A percentile compares a stretch with the other conserved stretches of the same genome.
Conservation (phyloP, 2,888 invertebrate species). For the Agrotis segetum region DNA sequence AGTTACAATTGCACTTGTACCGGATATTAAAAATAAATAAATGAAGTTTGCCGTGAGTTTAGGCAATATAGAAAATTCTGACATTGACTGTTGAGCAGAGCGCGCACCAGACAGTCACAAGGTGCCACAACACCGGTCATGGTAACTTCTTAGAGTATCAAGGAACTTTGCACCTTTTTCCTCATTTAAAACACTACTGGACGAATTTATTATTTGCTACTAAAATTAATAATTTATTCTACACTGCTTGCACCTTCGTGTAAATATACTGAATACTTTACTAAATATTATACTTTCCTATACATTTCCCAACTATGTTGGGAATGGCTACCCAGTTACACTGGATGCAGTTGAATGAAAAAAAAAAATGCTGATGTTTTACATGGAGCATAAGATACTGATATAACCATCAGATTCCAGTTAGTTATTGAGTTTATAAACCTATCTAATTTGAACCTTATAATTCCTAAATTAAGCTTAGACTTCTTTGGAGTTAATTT, state of each 20-base stretch:
- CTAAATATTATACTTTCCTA: not conserved
- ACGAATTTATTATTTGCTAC: constrained; percentile 29
- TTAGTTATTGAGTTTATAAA: not conserved
- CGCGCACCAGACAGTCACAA: no score
- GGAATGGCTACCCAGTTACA: not conserved
- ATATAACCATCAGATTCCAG: constrained; percentile 14
- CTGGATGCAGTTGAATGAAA: not conserved
- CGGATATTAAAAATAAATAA: no score
- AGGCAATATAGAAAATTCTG: no score
- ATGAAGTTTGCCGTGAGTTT: no score
- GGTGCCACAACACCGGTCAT: no score
- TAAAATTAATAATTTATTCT: constrained; percentile 7
- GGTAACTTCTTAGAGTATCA: no score
- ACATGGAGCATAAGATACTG: not conserved
- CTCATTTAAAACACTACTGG: constrained; percentile 1
- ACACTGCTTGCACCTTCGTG: not conserved
- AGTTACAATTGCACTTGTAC: constrained; percentile 12
- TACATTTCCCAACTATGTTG: not conserved
- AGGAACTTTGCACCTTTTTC: no score
- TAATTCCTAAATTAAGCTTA: not conserved
- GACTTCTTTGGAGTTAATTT: constrained; percentile 1
- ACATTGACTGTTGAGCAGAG: no score
- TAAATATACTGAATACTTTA: not conserved
- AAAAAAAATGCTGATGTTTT: no score
- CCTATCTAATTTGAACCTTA: not conserved